Conservation (phyloP, 1,140 invertebrate species). For the Bicyclus anynana region DNA sequence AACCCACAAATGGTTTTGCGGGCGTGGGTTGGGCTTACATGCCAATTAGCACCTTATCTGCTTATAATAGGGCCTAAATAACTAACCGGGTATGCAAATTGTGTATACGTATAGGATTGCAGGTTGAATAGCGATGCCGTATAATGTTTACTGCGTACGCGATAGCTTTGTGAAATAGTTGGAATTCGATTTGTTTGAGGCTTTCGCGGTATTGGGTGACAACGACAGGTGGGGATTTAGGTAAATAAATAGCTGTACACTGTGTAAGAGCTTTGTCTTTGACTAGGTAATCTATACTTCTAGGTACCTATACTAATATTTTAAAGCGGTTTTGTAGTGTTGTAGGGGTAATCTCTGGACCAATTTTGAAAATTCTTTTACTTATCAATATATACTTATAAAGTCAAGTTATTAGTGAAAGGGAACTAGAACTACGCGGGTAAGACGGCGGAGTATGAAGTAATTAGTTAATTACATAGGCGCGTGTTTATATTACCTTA, state of each 20-base stretch:
- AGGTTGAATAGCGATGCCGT: constrained; percentile 61
- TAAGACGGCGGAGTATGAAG: no score
- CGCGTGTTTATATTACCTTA: no score
- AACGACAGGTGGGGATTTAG: constrained; percentile 24
- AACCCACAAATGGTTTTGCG: constrained; percentile 31
- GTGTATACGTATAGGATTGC: constrained; percentile 27
- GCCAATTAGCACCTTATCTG: constrained; percentile 36
- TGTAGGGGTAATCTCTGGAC: no score
- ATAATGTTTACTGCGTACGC: constrained; percentile 42
- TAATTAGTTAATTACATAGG: no score
- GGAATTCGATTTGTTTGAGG: constrained; percentile 40
- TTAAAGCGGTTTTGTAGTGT: no score
- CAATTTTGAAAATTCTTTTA: no score
- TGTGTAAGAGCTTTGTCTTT: not conserved
- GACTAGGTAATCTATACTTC: not conserved
- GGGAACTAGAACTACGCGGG: no score
- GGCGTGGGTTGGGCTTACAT: constrained; percentile 18
- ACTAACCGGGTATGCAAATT: constrained; percentile 12
- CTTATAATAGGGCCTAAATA: constrained; percentile 21
- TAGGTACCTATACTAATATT: no score
- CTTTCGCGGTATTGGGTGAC: constrained; percentile 32
- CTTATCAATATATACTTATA: no score
- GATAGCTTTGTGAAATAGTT: constrained; percentile 47
- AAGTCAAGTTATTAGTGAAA: no score
- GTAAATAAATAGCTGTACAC: constrained; percentile 20